Evolutionary conservation across 2,888 invertebrate genomes (phyloP), one percentile per base, ranked within the genome.

Genomic region (Gerris lacustris): DNA sequence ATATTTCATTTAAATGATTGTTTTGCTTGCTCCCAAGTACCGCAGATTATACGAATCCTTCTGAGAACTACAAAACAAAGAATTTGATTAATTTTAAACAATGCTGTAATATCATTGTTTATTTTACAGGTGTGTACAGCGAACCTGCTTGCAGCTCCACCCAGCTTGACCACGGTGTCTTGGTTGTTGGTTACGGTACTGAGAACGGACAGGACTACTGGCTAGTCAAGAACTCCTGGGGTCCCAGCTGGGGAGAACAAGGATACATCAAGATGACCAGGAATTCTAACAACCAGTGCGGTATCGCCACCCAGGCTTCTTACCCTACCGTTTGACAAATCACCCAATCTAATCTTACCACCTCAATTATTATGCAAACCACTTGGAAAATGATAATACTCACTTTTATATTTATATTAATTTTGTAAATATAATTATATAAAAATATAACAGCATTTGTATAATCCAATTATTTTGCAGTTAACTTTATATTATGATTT

Each of bases 161-260:
- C 43, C 11, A 64, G 0, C 78, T 84, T 62, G 83, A 83, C 76
- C 84, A 84, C 76, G 84, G 83, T 63, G 84, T 84, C 0, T 77
- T 84, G 68, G 82, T 81, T 68, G 83, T 84, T 15, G 84, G 84
- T 15, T 84, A 84, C 75, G 84, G 84, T 11, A 79, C 71, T 31
- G 78, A 80, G 70, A 75, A 77, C 18, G 79, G 79, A 7, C 73
- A 78, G 17, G 81, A 82, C 73, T 84, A 82, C 76, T 84, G 84
- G 83, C 77, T 84, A 9, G 81, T 84, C 6, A 84, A 84, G 77
- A 84, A 84, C 79, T 83, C 82, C 45, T 83, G 81, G 81, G 79
- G 82, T 6, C 74, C 76, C 5, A 71, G 74, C 4, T 84, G 83
- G 83, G 83, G 83, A 44, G 78, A 80, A 62, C 67, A 80, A 5